Conservation (phyloP, 2,888 invertebrate species). For the Megastigmus dorsalis region DNA sequence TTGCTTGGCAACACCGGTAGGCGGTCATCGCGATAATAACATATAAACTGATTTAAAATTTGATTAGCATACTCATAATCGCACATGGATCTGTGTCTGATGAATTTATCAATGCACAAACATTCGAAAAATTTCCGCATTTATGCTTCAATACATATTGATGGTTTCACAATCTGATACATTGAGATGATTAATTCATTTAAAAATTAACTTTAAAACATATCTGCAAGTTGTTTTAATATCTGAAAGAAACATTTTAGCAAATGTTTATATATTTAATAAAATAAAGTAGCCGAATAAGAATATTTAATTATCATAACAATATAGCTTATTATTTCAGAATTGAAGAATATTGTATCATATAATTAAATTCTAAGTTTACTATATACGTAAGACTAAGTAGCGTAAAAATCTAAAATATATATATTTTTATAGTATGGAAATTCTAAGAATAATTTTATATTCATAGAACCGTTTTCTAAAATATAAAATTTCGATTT, state of each 20-base stretch:
- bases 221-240: neutral
- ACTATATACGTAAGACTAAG: too few relatives aligned
- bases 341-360: too few relatives aligned
- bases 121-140: slow-evolving; percentile 39
- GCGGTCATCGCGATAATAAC: slow-evolving; percentile 36
- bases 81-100: neutral
- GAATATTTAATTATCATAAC: neutral
- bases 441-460: too few relatives aligned
- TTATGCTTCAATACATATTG: neutral
- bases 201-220: neutral
- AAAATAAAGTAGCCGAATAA: too few relatives aligned
- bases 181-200: neutral
- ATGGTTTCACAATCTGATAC: neutral
- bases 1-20: slow-evolving; percentile 22
- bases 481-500: too few relatives aligned
- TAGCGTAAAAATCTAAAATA: too few relatives aligned
- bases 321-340: too few relatives aligned
- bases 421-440: too few relatives aligned
- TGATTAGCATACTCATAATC: slow-evolving; percentile 22
- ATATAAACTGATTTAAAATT: slow-evolving; percentile 31
- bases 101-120: slow-evolving; percentile 11
- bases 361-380: too few relatives aligned
- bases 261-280: too few relatives aligned
- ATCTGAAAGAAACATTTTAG: too few relatives aligned
- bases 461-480: too few relatives aligned